These are phyloP conservation scores for Onychostruthus taczanowskii DNA, from an alignment of 2,113 vertebrate genomes.

Conservation along the genomic window DNA sequence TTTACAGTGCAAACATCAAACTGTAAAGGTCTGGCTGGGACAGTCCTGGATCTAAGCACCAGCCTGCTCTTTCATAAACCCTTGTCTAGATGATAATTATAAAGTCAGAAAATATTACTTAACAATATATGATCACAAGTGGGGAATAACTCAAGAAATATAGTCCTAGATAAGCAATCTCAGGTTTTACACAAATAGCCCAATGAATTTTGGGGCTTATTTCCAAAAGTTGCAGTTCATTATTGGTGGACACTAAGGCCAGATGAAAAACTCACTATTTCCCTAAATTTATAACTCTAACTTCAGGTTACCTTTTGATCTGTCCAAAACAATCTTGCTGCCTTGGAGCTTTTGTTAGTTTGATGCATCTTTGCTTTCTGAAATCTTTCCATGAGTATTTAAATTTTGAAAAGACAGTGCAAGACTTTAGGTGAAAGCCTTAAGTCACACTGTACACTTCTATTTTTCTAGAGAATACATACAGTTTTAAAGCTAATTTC, in stretches of 20 bases:
- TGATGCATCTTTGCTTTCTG: not conserved
- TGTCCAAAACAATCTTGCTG: not conserved
- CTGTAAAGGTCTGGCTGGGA: not conserved
- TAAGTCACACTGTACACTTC: not conserved
- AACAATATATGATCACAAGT: not conserved
- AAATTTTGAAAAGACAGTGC: not conserved
- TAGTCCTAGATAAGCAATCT: not conserved
- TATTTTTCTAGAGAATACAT: not conserved
- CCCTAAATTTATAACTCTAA: not conserved
- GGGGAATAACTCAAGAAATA: not conserved
- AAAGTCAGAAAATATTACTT: not conserved
- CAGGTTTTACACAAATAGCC: not conserved
- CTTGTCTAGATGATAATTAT: not conserved
- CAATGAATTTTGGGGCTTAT: not conserved
- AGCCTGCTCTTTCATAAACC: not conserved
- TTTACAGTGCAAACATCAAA: conserved; percentile 7
- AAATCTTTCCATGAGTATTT: not conserved
- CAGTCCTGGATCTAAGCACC: not conserved
- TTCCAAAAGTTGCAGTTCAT: not conserved
- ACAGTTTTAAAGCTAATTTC: not conserved
- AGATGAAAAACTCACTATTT: not conserved
- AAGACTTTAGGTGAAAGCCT: not conserved
- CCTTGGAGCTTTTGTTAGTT: not conserved
- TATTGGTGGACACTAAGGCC: not conserved
- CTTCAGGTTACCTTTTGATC: not conserved